Base-by-base conservation (phyloP, 2,113 vertebrate genomes). In the Lophotis ruficrista region DNA sequence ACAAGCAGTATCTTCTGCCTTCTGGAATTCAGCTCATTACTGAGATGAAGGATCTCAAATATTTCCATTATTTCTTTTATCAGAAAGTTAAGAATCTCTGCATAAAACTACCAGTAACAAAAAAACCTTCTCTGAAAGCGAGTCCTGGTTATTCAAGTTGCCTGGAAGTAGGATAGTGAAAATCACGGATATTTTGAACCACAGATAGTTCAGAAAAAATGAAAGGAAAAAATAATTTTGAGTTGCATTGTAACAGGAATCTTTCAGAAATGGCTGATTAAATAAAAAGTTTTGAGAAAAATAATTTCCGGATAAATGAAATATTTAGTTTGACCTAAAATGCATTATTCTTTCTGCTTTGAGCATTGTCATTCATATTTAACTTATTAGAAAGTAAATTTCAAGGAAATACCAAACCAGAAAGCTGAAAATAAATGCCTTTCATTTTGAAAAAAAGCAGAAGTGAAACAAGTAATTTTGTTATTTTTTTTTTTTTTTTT, bases 41-140 rank as follows among this genome's bases (percentile, higher is more conserved):
- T 56, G 62, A 91, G 33, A 65, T 45, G 50, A 75, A 45, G 24
- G 6, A 62, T 71, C 50, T 57, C 45, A 87, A 90, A 87, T 87
- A 92, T 80, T 92, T 92, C 64, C 9, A 65, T 83, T 86, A 65
- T 83, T 86, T 88, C 9, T 91, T 81, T 81, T 47, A 90, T 35
- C 15, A 90, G 68, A 70, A 88, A 62, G 13, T 77, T 76, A 83
- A 76, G 50, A 89, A 62, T 64, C 37, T 69, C 68, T 73, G 17
- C 18, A 51, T 70, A 83, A 80, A 90, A 70, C 83, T 62, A 73
- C 24, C 50, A 41, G 35, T 14, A 48, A 70, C 71, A 30, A 88
- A 77, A 91, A 73, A 20, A 53, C 30, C 22, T 82, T 75, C 27
- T 68, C 51, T 48, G 33, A 80, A 91, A 77, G 31, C 25, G 83